Base-by-base conservation (phyloP, 30 jellyfish, hydroid and myxozoan species). In the Hydractinia echinata region DNA sequence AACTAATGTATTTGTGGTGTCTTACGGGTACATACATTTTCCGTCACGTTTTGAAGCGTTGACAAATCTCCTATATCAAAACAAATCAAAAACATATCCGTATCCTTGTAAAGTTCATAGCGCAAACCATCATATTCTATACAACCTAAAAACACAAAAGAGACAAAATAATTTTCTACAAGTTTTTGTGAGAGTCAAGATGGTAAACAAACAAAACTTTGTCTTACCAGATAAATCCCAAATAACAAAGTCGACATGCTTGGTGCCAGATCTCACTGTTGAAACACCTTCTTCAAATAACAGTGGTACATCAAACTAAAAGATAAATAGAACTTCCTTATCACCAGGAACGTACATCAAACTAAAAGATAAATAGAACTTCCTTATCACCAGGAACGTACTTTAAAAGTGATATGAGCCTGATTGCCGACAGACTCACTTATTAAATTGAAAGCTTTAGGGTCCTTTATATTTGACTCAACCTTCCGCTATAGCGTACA, bases 111-210 rank as follows among this genome's bases (percentile, higher is more conserved):
- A 9, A 89, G 76, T 69, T 83, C 95, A 49, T 79, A 69, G 51
- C 96, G 62, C 56, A 89, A 50, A 8, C 96, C 96, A 70, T 89
- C 96, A 80, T 89, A 89, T 16, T 89, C 94, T 50, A 71, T 85
- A n/a, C 86, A 87, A 19, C 96, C 96, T 89, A 53, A n/a, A 30
- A 62, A 61, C 49, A 52, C 44, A 11, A 13, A 54, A 20, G n/a
- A 16, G 0, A 74, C 15, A 61, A 20, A 18, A 13, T 11, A 13
- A 51, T 2, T 0, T 30, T 30, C 1, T 30, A 30, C 44, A 30
- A 30, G 44, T 30, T 30, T 30, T 30, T 30, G 44, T 30, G 44
- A 30, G 44, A 30, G 44, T 30, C 69, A 58, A 13, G 19, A 58
- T 13, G 19, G 39, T 6, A 13, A 64, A 64, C 18, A 64, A 64